Percentiles rank a stretch among this genome's conserved stretches.
phyloP scores from a whole-genome alignment of 2,113 vertebrate species.

The Climacteris rufus region DNA sequence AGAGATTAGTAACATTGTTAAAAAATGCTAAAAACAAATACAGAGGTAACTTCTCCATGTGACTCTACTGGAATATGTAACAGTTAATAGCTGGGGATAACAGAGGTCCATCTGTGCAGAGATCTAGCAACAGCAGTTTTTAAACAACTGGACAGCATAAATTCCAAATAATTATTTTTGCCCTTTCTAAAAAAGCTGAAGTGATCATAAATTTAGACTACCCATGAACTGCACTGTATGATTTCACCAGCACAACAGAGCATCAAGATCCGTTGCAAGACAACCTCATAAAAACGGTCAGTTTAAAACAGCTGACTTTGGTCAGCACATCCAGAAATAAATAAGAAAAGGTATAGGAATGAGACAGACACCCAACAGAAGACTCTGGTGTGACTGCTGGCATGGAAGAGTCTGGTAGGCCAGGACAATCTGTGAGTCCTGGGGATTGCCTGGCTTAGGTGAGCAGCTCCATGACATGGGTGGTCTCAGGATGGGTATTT shows the following conservation, averaged over 20 bases:
- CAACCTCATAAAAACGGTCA: not conserved
- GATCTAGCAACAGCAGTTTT: not conserved
- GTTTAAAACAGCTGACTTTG: not conserved
- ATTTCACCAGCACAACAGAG: not conserved
- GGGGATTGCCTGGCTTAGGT: not conserved
- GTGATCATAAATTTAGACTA: not conserved
- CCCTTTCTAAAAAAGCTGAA: slow-evolving; percentile 1
- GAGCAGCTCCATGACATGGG: not conserved
- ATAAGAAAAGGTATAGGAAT: not conserved
- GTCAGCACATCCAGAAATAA: slow-evolving; percentile 38
- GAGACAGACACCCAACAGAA: not conserved
- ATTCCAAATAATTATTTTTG: not conserved
- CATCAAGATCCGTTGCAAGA: not conserved
- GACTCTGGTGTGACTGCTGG: not conserved
- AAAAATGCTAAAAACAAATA: slow-evolving; percentile 42
- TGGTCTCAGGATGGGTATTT: not conserved
- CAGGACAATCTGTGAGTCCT: not conserved
- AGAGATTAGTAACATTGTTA: slow-evolving; percentile 1
- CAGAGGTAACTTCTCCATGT: not conserved
- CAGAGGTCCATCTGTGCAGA: not conserved
- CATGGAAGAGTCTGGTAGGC: not conserved
- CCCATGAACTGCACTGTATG: not conserved
- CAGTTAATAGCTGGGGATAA: not conserved
- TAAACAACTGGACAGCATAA: not conserved
- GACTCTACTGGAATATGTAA: not conserved